phyloP scores from a whole-genome alignment of 37 sponge, comb jelly and placozoan species.

The Axinella damicornis region DNA sequence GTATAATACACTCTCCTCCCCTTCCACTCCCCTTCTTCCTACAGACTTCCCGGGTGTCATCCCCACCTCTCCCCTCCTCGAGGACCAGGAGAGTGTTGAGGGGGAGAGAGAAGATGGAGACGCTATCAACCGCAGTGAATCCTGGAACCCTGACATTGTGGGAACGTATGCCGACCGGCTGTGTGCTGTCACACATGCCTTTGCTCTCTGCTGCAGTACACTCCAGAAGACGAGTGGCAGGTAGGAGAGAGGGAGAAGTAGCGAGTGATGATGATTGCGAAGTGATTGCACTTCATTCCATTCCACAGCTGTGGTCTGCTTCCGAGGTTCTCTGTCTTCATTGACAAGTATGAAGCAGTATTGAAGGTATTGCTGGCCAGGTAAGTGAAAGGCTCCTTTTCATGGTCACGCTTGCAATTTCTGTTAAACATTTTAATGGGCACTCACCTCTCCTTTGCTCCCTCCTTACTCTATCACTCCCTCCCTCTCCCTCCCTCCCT shows the following conservation, averaged over 20 bases:
- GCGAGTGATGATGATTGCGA: not conserved
- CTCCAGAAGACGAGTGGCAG: constrained; percentile 39
- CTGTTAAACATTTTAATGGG: too few relatives aligned
- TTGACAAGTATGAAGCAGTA: constrained; percentile 76
- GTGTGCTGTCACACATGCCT: constrained; percentile 87
- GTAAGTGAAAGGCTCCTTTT: constrained; percentile 10
- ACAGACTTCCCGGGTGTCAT: not conserved
- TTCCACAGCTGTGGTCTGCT: constrained; percentile 39
- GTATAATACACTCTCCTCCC: too few relatives aligned
- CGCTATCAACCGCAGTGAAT: not conserved
- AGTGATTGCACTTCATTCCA: not conserved
- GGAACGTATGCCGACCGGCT: constrained; percentile 84
- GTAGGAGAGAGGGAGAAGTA: constrained; percentile 23
- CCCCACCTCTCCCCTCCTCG: too few relatives aligned
- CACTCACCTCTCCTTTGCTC: too few relatives aligned
- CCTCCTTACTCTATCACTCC: too few relatives aligned
- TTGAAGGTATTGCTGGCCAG: constrained; percentile 81
- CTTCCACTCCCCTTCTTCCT: constrained; percentile 4
- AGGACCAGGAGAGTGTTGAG: not conserved
- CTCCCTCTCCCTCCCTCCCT: too few relatives aligned
- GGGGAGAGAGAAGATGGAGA: constrained; percentile 1
- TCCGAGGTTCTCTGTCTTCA: constrained; percentile 56
- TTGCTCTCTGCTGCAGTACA: constrained; percentile 74
- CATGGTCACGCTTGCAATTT: too few relatives aligned
- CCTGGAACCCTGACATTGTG: constrained; percentile 33